These are phyloP conservation scores for Macrocentrus cingulum DNA, from an alignment of 1,140 invertebrate genomes.

Conservation along the genomic window DNA sequence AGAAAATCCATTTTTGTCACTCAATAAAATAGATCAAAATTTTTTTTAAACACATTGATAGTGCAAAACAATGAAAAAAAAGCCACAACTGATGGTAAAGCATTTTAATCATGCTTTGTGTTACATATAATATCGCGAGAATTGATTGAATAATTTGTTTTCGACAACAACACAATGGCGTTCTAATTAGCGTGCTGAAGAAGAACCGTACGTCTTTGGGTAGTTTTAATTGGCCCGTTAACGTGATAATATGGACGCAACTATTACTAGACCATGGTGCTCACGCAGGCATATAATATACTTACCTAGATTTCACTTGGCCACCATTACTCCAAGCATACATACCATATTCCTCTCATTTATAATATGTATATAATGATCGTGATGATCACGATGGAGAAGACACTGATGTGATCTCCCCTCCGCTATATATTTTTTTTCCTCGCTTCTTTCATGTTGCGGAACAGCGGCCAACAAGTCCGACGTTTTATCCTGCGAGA, in stretches of 20 bases:
- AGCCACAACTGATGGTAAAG: too few relatives aligned
- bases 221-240: conserved; percentile 49
- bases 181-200: conserved; percentile 3
- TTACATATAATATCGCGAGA: too few relatives aligned
- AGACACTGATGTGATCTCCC: background rate
- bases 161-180: conserved; percentile 8
- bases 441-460: conserved; percentile 34
- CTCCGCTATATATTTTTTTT: conserved; percentile 4
- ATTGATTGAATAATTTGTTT: background rate
- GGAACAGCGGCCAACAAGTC: conserved; percentile 57
- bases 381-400: conserved; percentile 3
- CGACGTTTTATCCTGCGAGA: conserved; percentile 47
- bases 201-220: conserved; percentile 32
- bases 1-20: too few relatives aligned
- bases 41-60: too few relatives aligned
- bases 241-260: conserved; percentile 48
- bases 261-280: conserved; percentile 57
- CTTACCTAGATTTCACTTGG: conserved; percentile 60
- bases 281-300: conserved; percentile 58
- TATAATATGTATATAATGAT: conserved; percentile 24
- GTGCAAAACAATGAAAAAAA: too few relatives aligned
- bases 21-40: too few relatives aligned
- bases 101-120: too few relatives aligned
- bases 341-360: conserved; percentile 16
- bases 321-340: conserved; percentile 24